A percentile compares a stretch with the other conserved stretches of the same genome.
These are phyloP conservation scores for Allacma fusca DNA, from an alignment of 2,888 invertebrate species.

Conservation along the genomic window DNA sequence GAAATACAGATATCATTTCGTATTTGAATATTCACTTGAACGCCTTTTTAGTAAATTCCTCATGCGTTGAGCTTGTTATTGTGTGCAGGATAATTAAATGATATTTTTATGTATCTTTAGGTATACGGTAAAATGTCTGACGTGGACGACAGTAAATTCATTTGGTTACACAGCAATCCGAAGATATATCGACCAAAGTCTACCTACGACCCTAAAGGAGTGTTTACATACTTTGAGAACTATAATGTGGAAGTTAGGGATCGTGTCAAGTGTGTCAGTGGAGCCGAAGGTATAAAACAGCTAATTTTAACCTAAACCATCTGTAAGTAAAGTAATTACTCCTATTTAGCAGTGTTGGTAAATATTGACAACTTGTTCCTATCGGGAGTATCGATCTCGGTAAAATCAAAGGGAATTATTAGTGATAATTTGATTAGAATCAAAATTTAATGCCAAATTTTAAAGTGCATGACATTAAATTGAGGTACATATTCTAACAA, in stretches of 20 bases:
- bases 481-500: too few relatives aligned
- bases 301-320: too few relatives aligned
- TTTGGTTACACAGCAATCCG: slow-evolving; percentile 89
- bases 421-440: too few relatives aligned
- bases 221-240: slow-evolving; percentile 96
- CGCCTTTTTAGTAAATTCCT: background rate
- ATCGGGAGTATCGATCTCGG: too few relatives aligned
- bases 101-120: slow-evolving; percentile 64
- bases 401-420: too few relatives aligned
- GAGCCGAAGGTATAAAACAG: slow-evolving; percentile 75
- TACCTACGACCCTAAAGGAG: slow-evolving; percentile 86
- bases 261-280: slow-evolving; percentile 95
- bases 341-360: too few relatives aligned
- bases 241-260: slow-evolving; percentile 97
- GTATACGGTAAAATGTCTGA: slow-evolving; percentile 84
- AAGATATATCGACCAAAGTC: slow-evolving; percentile 88
- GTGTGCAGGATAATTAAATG: slow-evolving; percentile 20
- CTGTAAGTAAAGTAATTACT: too few relatives aligned
- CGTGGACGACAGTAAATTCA: slow-evolving; percentile 81
- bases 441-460: too few relatives aligned
- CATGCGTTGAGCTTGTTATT: background rate
- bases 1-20: too few relatives aligned
- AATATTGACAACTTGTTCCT: too few relatives aligned
- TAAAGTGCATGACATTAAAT: too few relatives aligned
- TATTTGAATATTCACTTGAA: too few relatives aligned